Conservation (phyloP, 2,888 invertebrate species). For the Drosophila phalerata region DNA sequence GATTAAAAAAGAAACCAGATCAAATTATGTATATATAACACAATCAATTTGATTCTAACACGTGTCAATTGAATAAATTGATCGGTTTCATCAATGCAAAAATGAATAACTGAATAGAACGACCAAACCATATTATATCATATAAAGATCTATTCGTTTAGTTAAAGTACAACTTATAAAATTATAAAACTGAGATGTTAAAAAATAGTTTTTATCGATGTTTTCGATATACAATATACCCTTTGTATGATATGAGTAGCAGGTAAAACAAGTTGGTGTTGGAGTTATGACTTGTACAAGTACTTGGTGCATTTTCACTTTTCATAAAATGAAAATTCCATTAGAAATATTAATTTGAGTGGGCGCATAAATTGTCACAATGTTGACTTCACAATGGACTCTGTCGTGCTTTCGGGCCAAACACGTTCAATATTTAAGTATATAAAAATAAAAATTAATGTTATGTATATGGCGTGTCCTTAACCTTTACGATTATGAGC, state of each 20-base stretch:
- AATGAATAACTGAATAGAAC: neutral
- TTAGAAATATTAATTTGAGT: conserved; percentile 75
- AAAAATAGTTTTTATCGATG: neutral
- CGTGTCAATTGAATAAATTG: neutral
- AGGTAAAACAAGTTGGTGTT: neutral
- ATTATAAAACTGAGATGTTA: too few relatives aligned
- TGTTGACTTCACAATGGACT: conserved; percentile 36
- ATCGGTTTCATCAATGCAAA: neutral
- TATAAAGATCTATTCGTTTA: too few relatives aligned
- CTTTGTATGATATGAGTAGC: neutral
- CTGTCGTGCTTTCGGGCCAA: conserved; percentile 6
- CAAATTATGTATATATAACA: too few relatives aligned
- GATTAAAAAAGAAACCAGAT: too few relatives aligned
- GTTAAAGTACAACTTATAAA: too few relatives aligned
- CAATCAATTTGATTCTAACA: neutral
- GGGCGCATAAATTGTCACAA: conserved; percentile 49
- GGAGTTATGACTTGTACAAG: conserved; percentile 7
- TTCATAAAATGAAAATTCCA: conserved; percentile 69
- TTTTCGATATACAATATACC: neutral
- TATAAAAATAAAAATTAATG: conserved; percentile 68
- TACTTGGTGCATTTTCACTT: conserved; percentile 41
- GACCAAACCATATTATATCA: too few relatives aligned
- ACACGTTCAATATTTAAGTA: conserved; percentile 60
- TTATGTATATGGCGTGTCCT: conserved; percentile 75
- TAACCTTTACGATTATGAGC: conserved; percentile 79